These are phyloP conservation scores for Conomelus anceps DNA, from an alignment of 2,888 invertebrate species.

Conservation along the genomic window DNA sequence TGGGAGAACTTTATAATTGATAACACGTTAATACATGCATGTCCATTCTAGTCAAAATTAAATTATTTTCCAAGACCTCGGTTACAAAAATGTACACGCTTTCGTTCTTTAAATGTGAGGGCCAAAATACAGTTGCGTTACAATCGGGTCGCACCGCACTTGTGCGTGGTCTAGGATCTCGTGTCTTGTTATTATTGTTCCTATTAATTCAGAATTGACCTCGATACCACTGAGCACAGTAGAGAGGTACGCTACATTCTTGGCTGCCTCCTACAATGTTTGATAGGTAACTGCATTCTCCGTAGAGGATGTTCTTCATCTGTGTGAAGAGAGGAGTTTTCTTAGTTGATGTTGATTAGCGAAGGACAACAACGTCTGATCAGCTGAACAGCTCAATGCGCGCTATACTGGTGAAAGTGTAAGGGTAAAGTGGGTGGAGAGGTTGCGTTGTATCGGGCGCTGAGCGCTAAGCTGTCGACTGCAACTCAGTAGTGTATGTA, in stretches of 20 bases:
- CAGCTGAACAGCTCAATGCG: too few relatives aligned
- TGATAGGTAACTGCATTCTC: neutral
- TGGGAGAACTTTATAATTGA: neutral
- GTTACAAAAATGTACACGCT: neutral
- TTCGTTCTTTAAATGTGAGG: neutral
- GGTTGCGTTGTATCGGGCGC: neutral
- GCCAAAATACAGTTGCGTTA: neutral
- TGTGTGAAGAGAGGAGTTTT: neutral
- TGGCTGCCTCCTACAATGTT: neutral
- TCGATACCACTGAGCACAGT: neutral
- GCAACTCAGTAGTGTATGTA: neutral
- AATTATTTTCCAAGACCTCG: neutral
- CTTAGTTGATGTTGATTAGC: neutral
- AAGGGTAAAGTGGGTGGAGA: neutral
- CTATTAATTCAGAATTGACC: neutral
- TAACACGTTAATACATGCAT: neutral
- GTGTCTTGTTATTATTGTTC: neutral
- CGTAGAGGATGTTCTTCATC: neutral
- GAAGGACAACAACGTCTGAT: neutral
- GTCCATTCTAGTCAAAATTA: neutral
- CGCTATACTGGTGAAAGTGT: neutral
- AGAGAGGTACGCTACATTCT: neutral
- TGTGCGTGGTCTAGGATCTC: neutral
- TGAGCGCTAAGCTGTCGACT: too few relatives aligned
- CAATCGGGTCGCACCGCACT: neutral